Evolutionary conservation across 2,113 vertebrate species (phyloP), one percentile per base, ranked within the genome.

Genomic region (Mastomys natalensis): DNA sequence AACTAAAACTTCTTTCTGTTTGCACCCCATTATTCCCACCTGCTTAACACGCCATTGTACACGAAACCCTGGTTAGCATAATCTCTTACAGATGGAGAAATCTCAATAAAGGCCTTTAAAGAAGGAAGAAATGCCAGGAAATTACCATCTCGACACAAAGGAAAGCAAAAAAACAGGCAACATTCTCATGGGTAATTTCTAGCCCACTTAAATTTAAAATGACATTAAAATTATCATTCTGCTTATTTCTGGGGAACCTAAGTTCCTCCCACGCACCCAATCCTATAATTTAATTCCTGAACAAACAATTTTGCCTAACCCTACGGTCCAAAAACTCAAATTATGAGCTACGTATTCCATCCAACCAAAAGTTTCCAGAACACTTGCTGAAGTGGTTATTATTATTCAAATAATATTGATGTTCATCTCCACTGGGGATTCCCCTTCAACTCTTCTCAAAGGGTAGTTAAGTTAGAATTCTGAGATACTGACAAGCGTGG

Each of bases 41-140:
- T 95, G 78, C 92, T 96, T 93, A 89, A 87, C 74, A 70, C 96
- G 87, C 95, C 94, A 72, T 93, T 93, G 68, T 80, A 94, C 74
- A 87, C 45, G 95, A 90, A 93, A 60, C 93, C 37, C 92, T 92
- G 53, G 88, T 90, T 86, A 93, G 89, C 70, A 93, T 80, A 96
- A 96, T 90, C 29, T 82, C 92, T 95, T 92, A 95, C 73, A 90
- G 85, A 81, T 90, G 96, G 90, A 77, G 91, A 93, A 92, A 76
- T 90, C 90, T 93, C 93, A 92, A 94, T 95, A 91, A 97, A 95
- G 60, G 92, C 76, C 96, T 95, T 96, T 85, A 93, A 95, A 97
- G 74, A 96, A 93, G 87, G 66, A 96, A 97, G 85, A 92, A 92
- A 95, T 93, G 85, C 90, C 96, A 94, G 74, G 72, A 97, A 98